Evolutionary conservation across 2,797 vertebrate species (phyloP), one percentile per base, ranked within the genome.

Genomic region (Sciurus vulgaris): DNA sequence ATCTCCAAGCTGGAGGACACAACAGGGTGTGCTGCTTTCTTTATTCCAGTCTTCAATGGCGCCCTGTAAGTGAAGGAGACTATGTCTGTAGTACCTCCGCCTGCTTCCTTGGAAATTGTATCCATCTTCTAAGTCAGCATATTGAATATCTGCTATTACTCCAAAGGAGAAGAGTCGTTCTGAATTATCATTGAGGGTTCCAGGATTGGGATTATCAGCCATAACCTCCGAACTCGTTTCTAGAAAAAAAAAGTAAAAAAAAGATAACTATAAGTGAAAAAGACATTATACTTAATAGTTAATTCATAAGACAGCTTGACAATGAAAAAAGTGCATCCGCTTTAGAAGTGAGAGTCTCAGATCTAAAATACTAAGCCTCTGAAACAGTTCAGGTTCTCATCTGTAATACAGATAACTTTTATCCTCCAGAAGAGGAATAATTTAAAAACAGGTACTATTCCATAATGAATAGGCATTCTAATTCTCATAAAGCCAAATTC

Each of bases 1-100:
- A 86, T 99, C 99, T 0, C 99, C 99, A 20, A 99, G 99, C 98
- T 99, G 99, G 65, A 99, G 98, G 69, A 99, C 98, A 56, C 99
- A 99, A 1, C 95, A 93, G 0, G 99, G 98, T 0, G 51, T 96
- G 14, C 96, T 89, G 1, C 77, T 74, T 78, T 99, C 98, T 4
- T 81, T 41, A 0, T 98, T 98, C 99, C 99, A 99, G 7, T 97
- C 97, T 7, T 96, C 91, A 74, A 97, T 96, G 9, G 99, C 99
- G 0, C 97, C 98, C 20, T 91, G 97, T 17, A 99, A 98, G 93
- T 99, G 98, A 22, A 89, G 83, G 0, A 99, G 98, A 44, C 99
- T 99, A 89, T 98, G 98, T 69, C 99, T 98, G 97, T 99, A 99
- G 93, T 99, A 99, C 14, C 99, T 98, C 91, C 89, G 97, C 44